Evolutionary conservation across 2,888 invertebrate genomes (phyloP), one percentile per base, ranked within the genome.

Genomic region (Drosophila dives): DNA sequence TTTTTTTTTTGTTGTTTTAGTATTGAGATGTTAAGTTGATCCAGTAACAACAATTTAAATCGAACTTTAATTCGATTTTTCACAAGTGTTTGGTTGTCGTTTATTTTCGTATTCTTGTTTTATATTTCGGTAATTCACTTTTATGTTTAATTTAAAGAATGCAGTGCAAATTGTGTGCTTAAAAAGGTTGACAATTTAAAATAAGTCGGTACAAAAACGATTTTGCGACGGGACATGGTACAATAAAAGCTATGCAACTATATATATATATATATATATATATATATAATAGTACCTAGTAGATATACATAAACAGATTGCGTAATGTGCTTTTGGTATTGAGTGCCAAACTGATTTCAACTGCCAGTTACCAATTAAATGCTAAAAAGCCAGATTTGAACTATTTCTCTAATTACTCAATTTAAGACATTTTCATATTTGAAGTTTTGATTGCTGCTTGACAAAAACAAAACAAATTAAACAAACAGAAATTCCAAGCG

Each of bases 301-400:
- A 76, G 81, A 70, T 51, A 76, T 76, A 80, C 77, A 76, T 76
- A 80, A 80, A 76, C 75, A 80, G 64, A 51, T 74, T 63, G 60
- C 53, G 40, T 61, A 36, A 72, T 42, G 33, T 59, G 49, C 55
- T 45, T 50, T 34, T 64, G 51, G 40, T 34, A 45, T 29, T 45
- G 36, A 17, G 32, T 49, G 38, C 48, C 38, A 67, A 66, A 55
- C 55, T 29, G 26, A 7, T 36, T 48, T 36, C n/a, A 10, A 45
- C 23, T 36, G 26, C 40, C 53, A 55, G 59, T 50, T 63, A 42
- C 58, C 56, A 60, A 65, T 49, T 50, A 0, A 20, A 20, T 38
- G 40, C 26, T 48, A 59, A 50, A 8, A 58, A 67, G 67, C 40
- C 36, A 11, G 34, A n/a, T 3, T 36, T 34, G 4, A 58, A 42